These are phyloP conservation scores for Trachymyrmex cornetzi DNA, from an alignment of 1,140 invertebrate species.

Conservation along the genomic window DNA sequence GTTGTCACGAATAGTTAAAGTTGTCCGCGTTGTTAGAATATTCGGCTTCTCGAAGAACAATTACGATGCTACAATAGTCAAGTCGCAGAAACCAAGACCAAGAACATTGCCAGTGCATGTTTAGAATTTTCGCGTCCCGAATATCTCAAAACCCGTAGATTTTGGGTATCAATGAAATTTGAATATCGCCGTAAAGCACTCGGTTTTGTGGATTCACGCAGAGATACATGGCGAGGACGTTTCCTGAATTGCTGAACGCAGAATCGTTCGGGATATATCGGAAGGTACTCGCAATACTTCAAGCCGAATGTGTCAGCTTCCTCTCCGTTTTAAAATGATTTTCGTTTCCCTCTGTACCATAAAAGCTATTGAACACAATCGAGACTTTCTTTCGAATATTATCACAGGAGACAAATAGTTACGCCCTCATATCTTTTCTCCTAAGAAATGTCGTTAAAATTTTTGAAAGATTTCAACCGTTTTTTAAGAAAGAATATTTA, in stretches of 20 bases:
- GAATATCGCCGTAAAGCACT: conserved; percentile 29
- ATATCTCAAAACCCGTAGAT: conserved; percentile 1
- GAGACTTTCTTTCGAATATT: conserved; percentile 40
- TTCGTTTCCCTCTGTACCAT: conserved; percentile 17
- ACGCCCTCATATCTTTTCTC: background rate
- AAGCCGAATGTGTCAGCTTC: conserved; percentile 38
- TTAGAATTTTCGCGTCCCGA: conserved; percentile 39
- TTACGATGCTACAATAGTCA: background rate
- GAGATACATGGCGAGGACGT: background rate
- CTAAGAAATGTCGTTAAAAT: background rate
- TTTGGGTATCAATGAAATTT: conserved; percentile 53
- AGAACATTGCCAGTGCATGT: background rate
- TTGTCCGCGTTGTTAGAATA: conserved; percentile 44
- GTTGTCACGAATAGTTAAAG: conserved; percentile 44
- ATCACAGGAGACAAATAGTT: conserved; percentile 3
- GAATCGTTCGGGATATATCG: background rate
- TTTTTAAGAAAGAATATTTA: conserved; percentile 24
- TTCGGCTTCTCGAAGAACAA: conserved; percentile 33
- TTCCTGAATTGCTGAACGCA: conserved; percentile 14
- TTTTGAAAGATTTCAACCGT: conserved; percentile 13
- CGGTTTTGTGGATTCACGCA: conserved; percentile 36
- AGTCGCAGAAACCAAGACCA: conserved; percentile 29
- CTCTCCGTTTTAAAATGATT: conserved; percentile 48
- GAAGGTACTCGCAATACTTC: conserved; percentile 23
- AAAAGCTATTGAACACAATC: conserved; percentile 37